phyloP scores from a whole-genome alignment of 23 tunicate genomes.

The Oikopleura vanhoeffeni region DNA sequence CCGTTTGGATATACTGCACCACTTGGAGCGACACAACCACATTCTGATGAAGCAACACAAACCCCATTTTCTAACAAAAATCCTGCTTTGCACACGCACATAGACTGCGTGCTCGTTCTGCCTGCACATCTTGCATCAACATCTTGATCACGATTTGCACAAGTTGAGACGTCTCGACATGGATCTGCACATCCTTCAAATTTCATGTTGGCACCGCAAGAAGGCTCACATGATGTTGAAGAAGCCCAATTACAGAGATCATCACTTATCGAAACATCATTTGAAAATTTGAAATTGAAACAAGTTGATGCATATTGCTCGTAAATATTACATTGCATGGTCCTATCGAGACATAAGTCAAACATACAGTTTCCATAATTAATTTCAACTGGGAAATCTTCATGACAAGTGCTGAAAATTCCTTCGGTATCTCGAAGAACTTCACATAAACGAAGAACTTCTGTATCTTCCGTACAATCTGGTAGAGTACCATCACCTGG shows the following conservation, averaged over 20 bases:
- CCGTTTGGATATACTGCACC: background rate
- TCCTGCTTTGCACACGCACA: background rate
- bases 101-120: background rate
- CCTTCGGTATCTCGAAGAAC: background rate
- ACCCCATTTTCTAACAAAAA: background rate
- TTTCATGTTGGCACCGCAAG: slow-evolving; percentile 18
- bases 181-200: slow-evolving; percentile 21
- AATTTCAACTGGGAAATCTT: background rate
- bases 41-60: background rate
- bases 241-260: slow-evolving; percentile 19
- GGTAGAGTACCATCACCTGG: background rate
- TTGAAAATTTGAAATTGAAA: background rate
- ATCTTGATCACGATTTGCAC: background rate
- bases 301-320: background rate
- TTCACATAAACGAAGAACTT: background rate
- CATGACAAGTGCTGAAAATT: background rate
- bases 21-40: background rate
- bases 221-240: background rate
- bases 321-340: background rate
- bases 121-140: too few species aligned
- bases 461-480: background rate
- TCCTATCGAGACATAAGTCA: background rate
- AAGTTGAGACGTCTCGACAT: slow-evolving; percentile 15
- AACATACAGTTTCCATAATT: background rate
- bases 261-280: background rate